phyloP scores from a whole-genome alignment of 2,113 vertebrate genomes.

The Entomyzon cyanotis region DNA sequence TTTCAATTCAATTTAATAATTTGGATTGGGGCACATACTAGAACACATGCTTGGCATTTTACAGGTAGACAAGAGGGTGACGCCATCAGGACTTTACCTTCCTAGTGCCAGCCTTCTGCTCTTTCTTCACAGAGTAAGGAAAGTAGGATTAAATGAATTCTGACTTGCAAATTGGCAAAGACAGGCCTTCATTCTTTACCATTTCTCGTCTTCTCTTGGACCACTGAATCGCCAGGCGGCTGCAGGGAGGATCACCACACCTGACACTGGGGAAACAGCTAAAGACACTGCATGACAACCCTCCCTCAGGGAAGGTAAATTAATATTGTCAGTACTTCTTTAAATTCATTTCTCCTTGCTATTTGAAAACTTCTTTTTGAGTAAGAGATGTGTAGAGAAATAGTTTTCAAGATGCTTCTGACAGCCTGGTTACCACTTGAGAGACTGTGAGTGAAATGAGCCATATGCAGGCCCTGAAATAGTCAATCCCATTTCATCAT shows the following conservation, averaged over 20 bases:
- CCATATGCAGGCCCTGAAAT: background rate
- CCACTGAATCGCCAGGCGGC: background rate
- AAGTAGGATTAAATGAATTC: background rate
- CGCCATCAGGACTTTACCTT: background rate
- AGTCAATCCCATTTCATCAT: background rate
- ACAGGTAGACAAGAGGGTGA: background rate
- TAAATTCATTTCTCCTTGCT: background rate
- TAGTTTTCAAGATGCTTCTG: background rate
- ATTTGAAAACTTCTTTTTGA: background rate
- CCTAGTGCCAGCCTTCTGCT: background rate
- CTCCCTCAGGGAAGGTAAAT: background rate
- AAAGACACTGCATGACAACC: background rate
- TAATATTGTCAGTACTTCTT: background rate
- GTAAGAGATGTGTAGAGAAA: background rate
- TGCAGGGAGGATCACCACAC: background rate
- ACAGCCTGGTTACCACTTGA: background rate
- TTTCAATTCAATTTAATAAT: background rate
- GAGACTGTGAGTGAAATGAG: background rate
- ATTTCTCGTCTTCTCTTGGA: background rate
- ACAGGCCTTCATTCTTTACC: background rate
- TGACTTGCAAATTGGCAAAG: background rate
- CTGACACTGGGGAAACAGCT: background rate
- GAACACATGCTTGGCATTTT: background rate
- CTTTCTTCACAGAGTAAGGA: background rate
- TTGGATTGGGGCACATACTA: fast-evolving